Percentiles rank a stretch among this genome's conserved stretches.
These are phyloP conservation scores for Drosophila miranda DNA, from an alignment of 1,140 invertebrate genomes.

Conservation along the genomic window DNA sequence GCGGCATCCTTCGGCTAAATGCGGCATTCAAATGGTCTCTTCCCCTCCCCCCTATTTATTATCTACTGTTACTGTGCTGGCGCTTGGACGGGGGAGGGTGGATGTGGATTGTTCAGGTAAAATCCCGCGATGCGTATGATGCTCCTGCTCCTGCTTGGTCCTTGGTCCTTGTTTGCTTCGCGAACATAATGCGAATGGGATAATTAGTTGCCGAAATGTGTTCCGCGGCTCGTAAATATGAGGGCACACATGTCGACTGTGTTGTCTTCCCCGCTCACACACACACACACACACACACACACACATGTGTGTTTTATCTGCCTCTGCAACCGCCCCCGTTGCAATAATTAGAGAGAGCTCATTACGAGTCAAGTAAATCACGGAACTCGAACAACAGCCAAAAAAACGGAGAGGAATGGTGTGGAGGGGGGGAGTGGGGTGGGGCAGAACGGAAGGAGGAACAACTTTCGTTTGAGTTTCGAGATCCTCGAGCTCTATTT, in stretches of 20 bases:
- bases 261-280: neutral
- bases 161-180: constrained; percentile 57
- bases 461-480: too few relatives aligned
- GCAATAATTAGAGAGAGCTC: too few relatives aligned
- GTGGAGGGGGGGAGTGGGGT: too few relatives aligned
- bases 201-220: constrained; percentile 82
- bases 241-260: constrained; percentile 69
- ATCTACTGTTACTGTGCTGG: constrained; percentile 39
- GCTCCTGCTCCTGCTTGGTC: constrained; percentile 5
- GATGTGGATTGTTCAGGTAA: constrained; percentile 47
- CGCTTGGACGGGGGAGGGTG: constrained; percentile 14
- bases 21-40: constrained; percentile 34
- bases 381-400: too few relatives aligned
- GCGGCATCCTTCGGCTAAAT: constrained; percentile 62
- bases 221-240: constrained; percentile 75
- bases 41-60: constrained; percentile 47
- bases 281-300: too few relatives aligned
- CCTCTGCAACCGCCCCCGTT: too few relatives aligned
- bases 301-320: too few relatives aligned
- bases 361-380: too few relatives aligned
- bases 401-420: too few relatives aligned
- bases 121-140: constrained; percentile 4
- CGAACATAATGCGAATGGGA: constrained; percentile 76
- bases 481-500: too few relatives aligned
- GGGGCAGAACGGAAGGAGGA: too few relatives aligned